Evolutionary conservation across 2,113 vertebrate species (phyloP).

Genomic region (Callopanchax toddi): DNA sequence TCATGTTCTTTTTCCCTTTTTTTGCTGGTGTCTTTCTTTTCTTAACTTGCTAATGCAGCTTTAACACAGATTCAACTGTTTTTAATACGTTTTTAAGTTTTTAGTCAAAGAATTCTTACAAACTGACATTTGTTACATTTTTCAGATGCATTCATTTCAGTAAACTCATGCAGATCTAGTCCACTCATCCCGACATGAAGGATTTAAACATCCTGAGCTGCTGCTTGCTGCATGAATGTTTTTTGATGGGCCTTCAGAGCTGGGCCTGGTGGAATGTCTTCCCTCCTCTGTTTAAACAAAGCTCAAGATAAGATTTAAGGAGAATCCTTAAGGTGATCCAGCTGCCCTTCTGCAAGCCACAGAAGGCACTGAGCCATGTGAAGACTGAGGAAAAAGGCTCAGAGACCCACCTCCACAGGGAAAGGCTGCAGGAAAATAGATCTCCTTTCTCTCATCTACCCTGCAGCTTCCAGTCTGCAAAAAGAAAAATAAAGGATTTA

Average conservation of each 20-base stretch:
- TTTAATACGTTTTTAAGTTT: too few relatives aligned
- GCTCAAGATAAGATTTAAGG: constrained; percentile 80
- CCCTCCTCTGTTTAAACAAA: constrained; percentile 80
- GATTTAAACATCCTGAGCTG: constrained; percentile 23
- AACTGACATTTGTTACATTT: background rate
- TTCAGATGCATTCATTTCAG: background rate
- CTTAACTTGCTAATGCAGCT: too few relatives aligned
- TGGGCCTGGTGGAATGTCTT: constrained; percentile 73
- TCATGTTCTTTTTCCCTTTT: too few relatives aligned
- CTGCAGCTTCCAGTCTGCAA: constrained; percentile 47
- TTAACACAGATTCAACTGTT: too few relatives aligned
- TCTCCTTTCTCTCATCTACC: constrained; percentile 38
- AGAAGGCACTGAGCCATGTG: constrained; percentile 60
- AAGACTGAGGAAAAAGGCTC: constrained; percentile 53
- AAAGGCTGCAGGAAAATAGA: constrained; percentile 50
- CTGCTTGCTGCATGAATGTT: constrained; percentile 45
- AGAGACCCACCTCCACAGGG: constrained; percentile 58
- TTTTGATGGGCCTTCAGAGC: constrained; percentile 60
- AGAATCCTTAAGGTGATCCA: constrained; percentile 80
- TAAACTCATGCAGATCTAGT: background rate
- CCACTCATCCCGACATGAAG: background rate
- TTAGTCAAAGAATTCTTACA: too few relatives aligned
- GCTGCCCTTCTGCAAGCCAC: constrained; percentile 71
- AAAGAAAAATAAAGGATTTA: constrained; percentile 28
- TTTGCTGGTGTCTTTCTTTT: too few relatives aligned